Evolutionary conservation across 2,797 vertebrate genomes (phyloP).

Genomic region (Sciurus carolinensis): DNA sequence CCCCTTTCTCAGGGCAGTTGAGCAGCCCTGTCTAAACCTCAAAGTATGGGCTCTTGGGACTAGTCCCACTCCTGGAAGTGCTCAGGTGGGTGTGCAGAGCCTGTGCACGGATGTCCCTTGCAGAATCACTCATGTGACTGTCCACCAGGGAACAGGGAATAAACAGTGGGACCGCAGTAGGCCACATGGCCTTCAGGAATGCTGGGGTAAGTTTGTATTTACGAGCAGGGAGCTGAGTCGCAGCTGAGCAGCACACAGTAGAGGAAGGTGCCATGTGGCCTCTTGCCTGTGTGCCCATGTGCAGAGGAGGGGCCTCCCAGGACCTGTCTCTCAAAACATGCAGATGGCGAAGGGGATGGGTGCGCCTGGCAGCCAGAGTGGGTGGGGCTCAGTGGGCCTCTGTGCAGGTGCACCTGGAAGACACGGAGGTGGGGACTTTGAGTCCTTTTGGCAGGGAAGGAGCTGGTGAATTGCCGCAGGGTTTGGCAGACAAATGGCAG

Average conservation of each 20-base stretch:
- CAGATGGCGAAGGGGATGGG: too few species aligned
- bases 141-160: too few species aligned
- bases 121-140: neutral
- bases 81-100: neutral
- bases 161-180: too few species aligned
- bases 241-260: neutral
- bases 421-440: neutral
- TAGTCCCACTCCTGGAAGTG: too few species aligned
- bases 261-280: too few species aligned
- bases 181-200: too few species aligned
- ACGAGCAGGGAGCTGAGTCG: neutral
- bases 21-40: neutral
- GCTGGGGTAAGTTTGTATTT: neutral
- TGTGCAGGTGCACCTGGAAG: neutral
- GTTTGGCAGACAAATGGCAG: neutral
- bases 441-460: neutral
- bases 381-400: neutral
- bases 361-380: neutral
- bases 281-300: too few species aligned
- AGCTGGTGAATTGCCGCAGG: neutral
- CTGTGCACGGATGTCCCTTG: neutral
- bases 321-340: too few species aligned
- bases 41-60: neutral
- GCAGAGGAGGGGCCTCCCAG: neutral
- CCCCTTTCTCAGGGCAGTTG: neutral